Percentiles rank a stretch among this genome's conserved stretches.
phyloP scores from a whole-genome alignment of 2,888 invertebrate genomes.

The Tipula lateralis region DNA sequence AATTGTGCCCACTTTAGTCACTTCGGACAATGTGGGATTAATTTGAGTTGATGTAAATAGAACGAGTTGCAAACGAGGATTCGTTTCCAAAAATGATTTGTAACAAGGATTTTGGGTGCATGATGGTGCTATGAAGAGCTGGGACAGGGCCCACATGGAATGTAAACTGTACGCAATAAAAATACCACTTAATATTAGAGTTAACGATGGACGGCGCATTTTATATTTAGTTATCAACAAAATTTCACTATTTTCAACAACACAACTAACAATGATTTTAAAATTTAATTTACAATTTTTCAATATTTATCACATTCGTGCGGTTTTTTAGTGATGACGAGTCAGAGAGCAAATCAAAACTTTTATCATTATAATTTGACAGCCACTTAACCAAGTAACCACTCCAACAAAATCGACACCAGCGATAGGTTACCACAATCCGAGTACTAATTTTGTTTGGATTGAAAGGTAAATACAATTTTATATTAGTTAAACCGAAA shows the following conservation, averaged over 20 bases:
- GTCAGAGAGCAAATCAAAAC: background rate
- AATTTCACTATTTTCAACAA: background rate
- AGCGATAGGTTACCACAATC: background rate
- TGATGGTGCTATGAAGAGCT: conserved; percentile 65
- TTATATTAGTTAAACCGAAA: background rate
- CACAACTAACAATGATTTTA: background rate
- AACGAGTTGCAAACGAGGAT: conserved; percentile 65
- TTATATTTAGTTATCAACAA: conserved; percentile 36
- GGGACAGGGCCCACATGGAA: conserved; percentile 70
- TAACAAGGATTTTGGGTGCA: conserved; percentile 60
- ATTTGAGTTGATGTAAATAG: conserved; percentile 62
- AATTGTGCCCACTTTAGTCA: conserved; percentile 57
- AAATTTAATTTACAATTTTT: background rate
- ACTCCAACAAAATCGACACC: too few relatives aligned
- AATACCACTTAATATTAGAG: conserved; percentile 57
- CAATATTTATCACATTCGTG: background rate
- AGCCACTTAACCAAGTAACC: background rate
- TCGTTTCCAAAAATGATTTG: conserved; percentile 61
- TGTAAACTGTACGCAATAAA: conserved; percentile 67
- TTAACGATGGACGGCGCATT: conserved; percentile 55
- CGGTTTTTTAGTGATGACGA: background rate
- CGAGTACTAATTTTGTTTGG: background rate
- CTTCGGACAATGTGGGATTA: conserved; percentile 55
- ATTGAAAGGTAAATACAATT: background rate
- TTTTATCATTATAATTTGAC: background rate